Base-by-base conservation (phyloP, 2,888 invertebrate genomes). In the Eustalomyia histrio region DNA sequence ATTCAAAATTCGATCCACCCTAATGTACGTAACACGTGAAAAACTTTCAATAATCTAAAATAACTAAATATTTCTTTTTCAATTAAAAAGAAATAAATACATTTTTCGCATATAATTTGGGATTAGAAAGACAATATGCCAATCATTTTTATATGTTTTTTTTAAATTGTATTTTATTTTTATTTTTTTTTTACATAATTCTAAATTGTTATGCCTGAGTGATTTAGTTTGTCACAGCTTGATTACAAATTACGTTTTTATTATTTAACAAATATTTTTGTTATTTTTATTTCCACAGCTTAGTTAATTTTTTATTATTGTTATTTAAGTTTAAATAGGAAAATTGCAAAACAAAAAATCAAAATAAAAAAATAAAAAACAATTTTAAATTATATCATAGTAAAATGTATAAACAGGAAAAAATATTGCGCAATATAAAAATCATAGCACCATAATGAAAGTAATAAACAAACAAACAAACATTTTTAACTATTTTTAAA, bases 171-270 rank as follows among this genome's bases (percentile, higher is more conserved):
- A 33, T 55, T 55, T 55, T 18, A 61, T 57, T 43, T 14, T 17
- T 43, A 1, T 33, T 53, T 33, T 53, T 9, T 35, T 65, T 65
- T 53, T 52, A 1, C 17, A 18, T 53, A 60, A 74, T 60, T 47
- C 16, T 64, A 75, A 24, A 35, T 18, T 50, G 75, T 24, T 65
- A 80, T 75, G 79, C 64, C 71, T 75, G 79, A 80, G 69, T 80
- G 29, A 61, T 79, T 79, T 55, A 61, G 52, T 47, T 75, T 75
- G 79, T 75, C 79, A 61, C 71, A 80, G 69, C 65, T 65, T 75
- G 79, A 80, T 75, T 71, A 60, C 75, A 75, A 71, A 75, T 74
- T 69, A 60, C 64, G 16, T 67, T 71, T 35, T 53, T 50, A 60
- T 64, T 64, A 50, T 64, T 64, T 55, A 58, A 58, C 33, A 14